These are phyloP conservation scores for Lacerta agilis DNA, from an alignment of 2,797 vertebrate species.

Conservation along the genomic window DNA sequence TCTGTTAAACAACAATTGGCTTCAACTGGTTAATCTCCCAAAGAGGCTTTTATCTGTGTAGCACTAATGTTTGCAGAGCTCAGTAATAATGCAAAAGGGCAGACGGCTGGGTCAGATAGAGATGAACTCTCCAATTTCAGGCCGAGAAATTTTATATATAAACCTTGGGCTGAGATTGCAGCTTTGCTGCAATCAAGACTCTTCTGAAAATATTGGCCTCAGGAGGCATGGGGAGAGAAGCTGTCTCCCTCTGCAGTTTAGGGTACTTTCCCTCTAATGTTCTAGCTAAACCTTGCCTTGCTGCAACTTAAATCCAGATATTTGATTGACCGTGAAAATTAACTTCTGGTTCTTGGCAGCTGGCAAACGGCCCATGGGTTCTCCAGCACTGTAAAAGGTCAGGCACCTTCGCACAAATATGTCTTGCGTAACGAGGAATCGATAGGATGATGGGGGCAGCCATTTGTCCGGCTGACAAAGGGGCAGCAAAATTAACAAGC, in stretches of 20 bases:
- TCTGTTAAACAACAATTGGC: not conserved
- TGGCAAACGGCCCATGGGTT: not conserved
- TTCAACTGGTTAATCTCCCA: not conserved
- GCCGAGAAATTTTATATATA: not conserved
- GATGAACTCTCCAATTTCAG: not conserved
- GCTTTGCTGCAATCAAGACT: not conserved
- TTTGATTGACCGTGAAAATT: not conserved
- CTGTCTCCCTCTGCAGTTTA: accelerated
- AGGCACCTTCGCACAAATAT: not conserved
- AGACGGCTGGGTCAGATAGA: not conserved
- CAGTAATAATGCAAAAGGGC: not conserved
- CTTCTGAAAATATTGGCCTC: not conserved
- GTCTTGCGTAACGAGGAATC: not conserved
- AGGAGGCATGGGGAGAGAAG: not conserved
- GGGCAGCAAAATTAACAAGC: too few species aligned
- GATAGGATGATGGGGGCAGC: not conserved
- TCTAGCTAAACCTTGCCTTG: not conserved
- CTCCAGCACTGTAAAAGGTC: not conserved
- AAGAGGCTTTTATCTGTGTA: not conserved
- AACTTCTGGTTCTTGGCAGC: not conserved
- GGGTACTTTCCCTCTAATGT: not conserved
- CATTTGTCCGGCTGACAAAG: not conserved
- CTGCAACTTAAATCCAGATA: not conserved
- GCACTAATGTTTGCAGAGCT: not conserved
- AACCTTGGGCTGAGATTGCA: not conserved